These are phyloP conservation scores for Euspilapteryx auroguttella DNA, from an alignment of 2,888 invertebrate genomes.

Conservation along the genomic window DNA sequence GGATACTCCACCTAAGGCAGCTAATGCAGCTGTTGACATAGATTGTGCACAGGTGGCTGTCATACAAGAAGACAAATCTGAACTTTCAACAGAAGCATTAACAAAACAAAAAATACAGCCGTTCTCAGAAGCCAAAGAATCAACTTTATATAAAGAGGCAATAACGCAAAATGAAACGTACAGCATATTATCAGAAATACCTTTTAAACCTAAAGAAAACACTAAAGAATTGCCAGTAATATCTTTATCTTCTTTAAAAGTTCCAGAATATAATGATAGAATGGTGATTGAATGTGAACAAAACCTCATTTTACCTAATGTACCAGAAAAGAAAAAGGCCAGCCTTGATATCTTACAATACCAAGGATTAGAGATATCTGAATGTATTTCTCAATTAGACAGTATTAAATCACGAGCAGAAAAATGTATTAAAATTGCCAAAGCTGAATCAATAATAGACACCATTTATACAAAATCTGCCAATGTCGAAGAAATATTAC, in stretches of 20 bases:
- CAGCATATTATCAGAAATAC: too few species aligned
- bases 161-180: too few species aligned
- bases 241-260: slow-evolving; percentile 49
- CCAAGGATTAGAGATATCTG: slow-evolving; percentile 54
- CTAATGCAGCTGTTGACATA: slow-evolving; percentile 18
- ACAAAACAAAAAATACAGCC: slow-evolving; percentile 17
- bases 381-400: slow-evolving; percentile 57
- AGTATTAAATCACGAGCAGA: slow-evolving; percentile 41
- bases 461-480: slow-evolving; percentile 42
- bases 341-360: slow-evolving; percentile 34
- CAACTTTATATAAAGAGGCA: slow-evolving; percentile 56
- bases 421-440: slow-evolving; percentile 27
- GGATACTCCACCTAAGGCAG: slow-evolving; percentile 13
- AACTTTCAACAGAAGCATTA: slow-evolving; percentile 30
- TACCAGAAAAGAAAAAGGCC: slow-evolving; percentile 43
- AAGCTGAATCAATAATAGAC: slow-evolving; percentile 31
- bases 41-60: slow-evolving; percentile 45
- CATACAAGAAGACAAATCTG: slow-evolving; percentile 51
- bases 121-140: slow-evolving; percentile 28
- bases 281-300: slow-evolving; percentile 63
- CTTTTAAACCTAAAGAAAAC: too few species aligned
- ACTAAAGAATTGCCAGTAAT: too few species aligned
- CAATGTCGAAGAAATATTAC: slow-evolving; percentile 29
- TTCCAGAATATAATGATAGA: slow-evolving; percentile 59
- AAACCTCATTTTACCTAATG: slow-evolving; percentile 20